Evolutionary conservation across 2,888 invertebrate genomes (phyloP).

Genomic region (Ectemnius lituratus): DNA sequence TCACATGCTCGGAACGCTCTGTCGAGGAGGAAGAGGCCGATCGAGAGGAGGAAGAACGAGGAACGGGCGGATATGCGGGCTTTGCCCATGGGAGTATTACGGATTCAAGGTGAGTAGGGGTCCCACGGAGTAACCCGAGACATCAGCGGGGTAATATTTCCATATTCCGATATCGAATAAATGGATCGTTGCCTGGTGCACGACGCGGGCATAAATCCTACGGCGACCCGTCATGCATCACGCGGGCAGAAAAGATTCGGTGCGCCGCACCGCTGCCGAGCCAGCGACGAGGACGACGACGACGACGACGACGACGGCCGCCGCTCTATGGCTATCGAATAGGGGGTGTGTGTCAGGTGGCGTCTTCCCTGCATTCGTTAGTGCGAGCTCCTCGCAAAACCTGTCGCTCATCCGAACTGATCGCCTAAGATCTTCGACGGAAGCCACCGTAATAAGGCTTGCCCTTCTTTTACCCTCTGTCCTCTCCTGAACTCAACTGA

Average conservation of each 20-base stretch:
- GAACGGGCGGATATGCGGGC: slow-evolving; percentile 61
- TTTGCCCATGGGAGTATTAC: slow-evolving; percentile 69
- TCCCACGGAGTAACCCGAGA: slow-evolving; percentile 63
- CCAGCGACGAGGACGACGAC: background rate
- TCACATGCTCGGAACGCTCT: background rate
- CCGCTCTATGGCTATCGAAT: slow-evolving; percentile 32
- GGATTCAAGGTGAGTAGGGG: slow-evolving; percentile 69
- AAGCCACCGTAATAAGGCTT: background rate
- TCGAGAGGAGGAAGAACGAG: slow-evolving; percentile 21
- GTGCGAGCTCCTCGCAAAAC: slow-evolving; percentile 12
- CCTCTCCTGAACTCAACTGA: too few species aligned
- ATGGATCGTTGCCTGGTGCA: slow-evolving; percentile 67
- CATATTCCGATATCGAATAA: slow-evolving; percentile 74
- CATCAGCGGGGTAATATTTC: slow-evolving; percentile 72
- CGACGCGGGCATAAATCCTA: slow-evolving; percentile 71
- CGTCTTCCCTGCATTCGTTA: slow-evolving; percentile 45
- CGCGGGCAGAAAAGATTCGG: slow-evolving; percentile 47
- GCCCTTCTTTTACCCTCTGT: background rate
- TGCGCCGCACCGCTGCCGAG: slow-evolving; percentile 5
- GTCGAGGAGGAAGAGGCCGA: slow-evolving; percentile 23
- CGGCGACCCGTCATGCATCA: slow-evolving; percentile 70
- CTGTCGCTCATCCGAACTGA: slow-evolving; percentile 23
- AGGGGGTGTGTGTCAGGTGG: slow-evolving; percentile 51
- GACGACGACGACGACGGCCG: slow-evolving; percentile 5
- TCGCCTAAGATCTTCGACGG: background rate